Evolutionary conservation across 2,797 vertebrate genomes (phyloP).

Genomic region (Cyclura pinguis): DNA sequence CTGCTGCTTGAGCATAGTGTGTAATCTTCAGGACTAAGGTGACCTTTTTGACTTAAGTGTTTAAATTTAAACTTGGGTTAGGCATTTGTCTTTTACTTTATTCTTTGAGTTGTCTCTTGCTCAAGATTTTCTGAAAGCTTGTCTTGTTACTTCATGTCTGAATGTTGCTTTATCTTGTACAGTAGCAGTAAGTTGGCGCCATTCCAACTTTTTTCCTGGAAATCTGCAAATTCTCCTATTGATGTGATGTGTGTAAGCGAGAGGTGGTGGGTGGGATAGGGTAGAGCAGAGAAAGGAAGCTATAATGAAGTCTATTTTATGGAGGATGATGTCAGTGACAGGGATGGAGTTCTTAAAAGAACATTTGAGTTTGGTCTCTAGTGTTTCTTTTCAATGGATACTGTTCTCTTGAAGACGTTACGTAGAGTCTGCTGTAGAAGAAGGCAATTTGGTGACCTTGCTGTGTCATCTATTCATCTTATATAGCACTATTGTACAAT

Average conservation of each 20-base stretch:
- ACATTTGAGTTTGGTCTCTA: constrained; percentile 77
- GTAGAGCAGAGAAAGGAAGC: constrained; percentile 47
- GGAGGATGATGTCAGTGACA: constrained; percentile 78
- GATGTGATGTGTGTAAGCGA: constrained; percentile 41
- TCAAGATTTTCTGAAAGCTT: constrained; percentile 58
- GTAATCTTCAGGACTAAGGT: constrained; percentile 45
- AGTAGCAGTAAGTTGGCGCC: constrained; percentile 59
- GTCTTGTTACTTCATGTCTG: constrained; percentile 60
- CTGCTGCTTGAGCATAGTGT: constrained; percentile 22
- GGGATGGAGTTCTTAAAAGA: constrained; percentile 79
- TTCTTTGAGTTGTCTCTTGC: constrained; percentile 42
- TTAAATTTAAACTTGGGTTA: constrained; percentile 53
- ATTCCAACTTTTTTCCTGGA: constrained; percentile 52
- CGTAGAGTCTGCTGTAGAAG: constrained; percentile 65
- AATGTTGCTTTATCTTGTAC: constrained; percentile 51
- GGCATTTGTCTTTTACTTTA: constrained; percentile 46
- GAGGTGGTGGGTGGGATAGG: neutral
- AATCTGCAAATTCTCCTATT: constrained; percentile 68
- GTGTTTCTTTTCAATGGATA: constrained; percentile 73
- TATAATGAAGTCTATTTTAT: constrained; percentile 78
- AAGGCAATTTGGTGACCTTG: constrained; percentile 63
- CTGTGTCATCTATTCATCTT: constrained; percentile 50
- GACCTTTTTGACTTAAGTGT: constrained; percentile 58
- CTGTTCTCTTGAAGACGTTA: constrained; percentile 68
- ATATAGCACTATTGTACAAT: constrained; percentile 27